phyloP scores from a whole-genome alignment of 2,888 invertebrate species.

The Strigamia crassipes region DNA sequence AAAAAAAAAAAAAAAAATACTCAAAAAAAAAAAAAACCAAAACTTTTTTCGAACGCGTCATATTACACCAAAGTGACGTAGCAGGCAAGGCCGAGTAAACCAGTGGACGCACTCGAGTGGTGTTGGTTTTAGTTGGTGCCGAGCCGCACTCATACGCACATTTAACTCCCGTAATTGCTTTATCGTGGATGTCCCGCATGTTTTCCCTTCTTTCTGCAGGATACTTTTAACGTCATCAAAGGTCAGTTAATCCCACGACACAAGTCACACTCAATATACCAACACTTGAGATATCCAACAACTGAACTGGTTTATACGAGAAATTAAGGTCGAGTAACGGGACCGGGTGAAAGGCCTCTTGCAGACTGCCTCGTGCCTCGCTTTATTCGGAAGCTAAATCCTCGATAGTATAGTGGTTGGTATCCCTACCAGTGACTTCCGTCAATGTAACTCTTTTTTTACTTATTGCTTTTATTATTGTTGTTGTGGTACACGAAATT shows the following conservation, averaged over 20 bases:
- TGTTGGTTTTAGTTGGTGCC: not conserved
- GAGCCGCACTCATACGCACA: not conserved
- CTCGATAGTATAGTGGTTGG: too few species aligned
- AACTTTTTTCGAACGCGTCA: slow-evolving; percentile 15
- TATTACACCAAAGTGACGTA: not conserved
- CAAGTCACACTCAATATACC: not conserved
- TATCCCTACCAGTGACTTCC: not conserved
- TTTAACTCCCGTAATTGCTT: not conserved
- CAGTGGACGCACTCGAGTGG: not conserved
- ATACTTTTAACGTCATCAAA: not conserved
- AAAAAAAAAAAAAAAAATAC: too few species aligned
- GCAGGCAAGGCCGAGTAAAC: not conserved
- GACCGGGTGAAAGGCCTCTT: slow-evolving; percentile 19
- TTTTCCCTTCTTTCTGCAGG: not conserved
- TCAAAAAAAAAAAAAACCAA: too few species aligned
- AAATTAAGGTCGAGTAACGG: not conserved
- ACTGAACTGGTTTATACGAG: not conserved
- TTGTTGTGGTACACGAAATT: not conserved
- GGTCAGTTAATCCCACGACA: not conserved
- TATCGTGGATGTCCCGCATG: not conserved
- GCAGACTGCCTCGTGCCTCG: not conserved
- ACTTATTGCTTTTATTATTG: too few species aligned
- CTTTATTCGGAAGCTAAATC: too few species aligned
- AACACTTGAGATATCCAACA: not conserved
- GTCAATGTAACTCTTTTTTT: too few species aligned